A percentile compares a stretch with the other conserved stretches of the same genome.
Evolutionary conservation across 2,888 invertebrate genomes (phyloP).

Genomic region (Timandra comae): DNA sequence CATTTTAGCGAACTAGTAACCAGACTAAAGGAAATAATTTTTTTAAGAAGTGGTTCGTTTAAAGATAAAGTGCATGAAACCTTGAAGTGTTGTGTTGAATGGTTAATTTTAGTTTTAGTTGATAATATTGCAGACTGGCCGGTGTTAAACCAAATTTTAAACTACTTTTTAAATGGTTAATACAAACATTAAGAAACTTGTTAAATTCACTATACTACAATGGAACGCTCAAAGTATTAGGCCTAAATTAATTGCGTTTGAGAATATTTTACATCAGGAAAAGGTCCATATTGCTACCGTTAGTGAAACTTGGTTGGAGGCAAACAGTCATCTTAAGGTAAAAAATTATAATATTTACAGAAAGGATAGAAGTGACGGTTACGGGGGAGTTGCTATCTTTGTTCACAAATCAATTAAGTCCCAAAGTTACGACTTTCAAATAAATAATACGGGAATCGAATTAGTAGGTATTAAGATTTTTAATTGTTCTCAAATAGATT

Average conservation of each 20-base stretch:
- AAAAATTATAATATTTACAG: constrained; percentile 1
- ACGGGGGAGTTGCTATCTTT: constrained; percentile 14
- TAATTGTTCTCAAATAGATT: constrained; percentile 4
- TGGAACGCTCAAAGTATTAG: constrained; percentile 21
- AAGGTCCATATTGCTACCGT: no score
- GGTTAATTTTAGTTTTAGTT: no score
- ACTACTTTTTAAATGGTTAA: background rate
- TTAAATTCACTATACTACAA: constrained; percentile 8
- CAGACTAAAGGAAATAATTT: background rate
- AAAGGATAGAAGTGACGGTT: constrained; percentile 13
- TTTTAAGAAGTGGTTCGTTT: constrained; percentile 1
- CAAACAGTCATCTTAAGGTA: constrained; percentile 4
- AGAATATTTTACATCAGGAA: no score
- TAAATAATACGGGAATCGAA: constrained; percentile 14
- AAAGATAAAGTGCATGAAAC: no score
- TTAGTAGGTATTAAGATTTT: constrained; percentile 5
- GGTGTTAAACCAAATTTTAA: no score
- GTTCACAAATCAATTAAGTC: constrained; percentile 10
- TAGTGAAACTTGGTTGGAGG: background rate
- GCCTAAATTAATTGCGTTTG: constrained; percentile 12
- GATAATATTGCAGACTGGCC: no score
- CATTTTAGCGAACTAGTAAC: background rate
- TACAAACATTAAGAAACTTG: background rate
- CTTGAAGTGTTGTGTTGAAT: no score
- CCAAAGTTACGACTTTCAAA: background rate